A percentile compares a stretch with the other conserved stretches of the same genome.
Conservation (phyloP, 2,888 invertebrate genomes). For the Xiphydria camelus region DNA sequence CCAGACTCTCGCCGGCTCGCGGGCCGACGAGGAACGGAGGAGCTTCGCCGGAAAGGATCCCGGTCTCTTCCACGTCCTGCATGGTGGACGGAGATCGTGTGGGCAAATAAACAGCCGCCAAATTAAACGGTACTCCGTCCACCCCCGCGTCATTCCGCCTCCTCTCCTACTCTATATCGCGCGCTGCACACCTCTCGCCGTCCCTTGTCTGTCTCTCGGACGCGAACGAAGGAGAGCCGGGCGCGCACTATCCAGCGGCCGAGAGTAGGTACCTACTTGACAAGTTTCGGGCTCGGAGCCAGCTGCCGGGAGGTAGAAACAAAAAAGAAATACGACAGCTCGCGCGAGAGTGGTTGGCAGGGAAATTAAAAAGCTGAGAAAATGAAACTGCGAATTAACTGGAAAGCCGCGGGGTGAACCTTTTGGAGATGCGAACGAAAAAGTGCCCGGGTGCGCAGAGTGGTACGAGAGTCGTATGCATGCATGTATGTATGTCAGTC, state of each 20-base stretch:
- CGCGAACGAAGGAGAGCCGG: neutral
- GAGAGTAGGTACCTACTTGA: too few relatives aligned
- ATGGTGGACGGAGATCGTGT: constrained; percentile 7
- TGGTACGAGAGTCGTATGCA: too few relatives aligned
- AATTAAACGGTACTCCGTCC: constrained; percentile 12
- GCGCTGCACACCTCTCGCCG: neutral
- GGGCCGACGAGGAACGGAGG: constrained; percentile 4
- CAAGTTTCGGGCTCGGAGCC: constrained; percentile 4
- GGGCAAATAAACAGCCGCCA: constrained; percentile 19
- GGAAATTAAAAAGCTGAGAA: constrained; percentile 18
- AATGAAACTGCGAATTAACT: constrained; percentile 24
- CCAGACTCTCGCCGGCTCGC: neutral
- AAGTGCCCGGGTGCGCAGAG: too few relatives aligned
- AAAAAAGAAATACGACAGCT: neutral
- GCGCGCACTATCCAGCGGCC: too few relatives aligned
- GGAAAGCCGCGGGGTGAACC: constrained; percentile 13
- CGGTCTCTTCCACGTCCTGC: neutral
- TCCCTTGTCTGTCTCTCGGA: neutral
- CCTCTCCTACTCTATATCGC: neutral
- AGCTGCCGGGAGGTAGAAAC: too few relatives aligned
- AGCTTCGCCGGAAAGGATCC: neutral
- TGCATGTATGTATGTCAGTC: too few relatives aligned
- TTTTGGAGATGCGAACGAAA: too few relatives aligned
- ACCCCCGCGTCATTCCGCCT: neutral
- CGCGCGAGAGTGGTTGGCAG: neutral